Evolutionary conservation across 2,888 invertebrate genomes (phyloP).

Genomic region (Asteroscopus sphinx): DNA sequence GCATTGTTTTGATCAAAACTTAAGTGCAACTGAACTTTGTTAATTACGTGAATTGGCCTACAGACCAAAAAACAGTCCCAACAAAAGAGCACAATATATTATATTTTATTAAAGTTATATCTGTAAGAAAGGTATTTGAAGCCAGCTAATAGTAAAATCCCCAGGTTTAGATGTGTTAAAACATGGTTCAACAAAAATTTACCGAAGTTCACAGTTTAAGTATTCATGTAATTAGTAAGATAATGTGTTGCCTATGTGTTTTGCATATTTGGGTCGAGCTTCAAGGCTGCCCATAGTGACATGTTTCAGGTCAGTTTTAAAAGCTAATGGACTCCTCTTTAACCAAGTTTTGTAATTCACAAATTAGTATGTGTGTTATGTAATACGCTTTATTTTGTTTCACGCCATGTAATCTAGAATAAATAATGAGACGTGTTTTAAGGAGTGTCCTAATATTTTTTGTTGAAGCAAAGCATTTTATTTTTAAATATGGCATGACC

Average conservation of each 20-base stretch:
- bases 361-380: conserved; percentile 41
- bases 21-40: too few relatives aligned
- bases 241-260: conserved; percentile 64
- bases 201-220: conserved; percentile 55
- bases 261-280: conserved; percentile 75
- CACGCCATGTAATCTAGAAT: conserved; percentile 8
- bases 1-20: too few relatives aligned
- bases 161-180: too few relatives aligned
- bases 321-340: conserved; percentile 68
- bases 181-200: conserved; percentile 1
- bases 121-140: too few relatives aligned
- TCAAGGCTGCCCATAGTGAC: conserved; percentile 69
- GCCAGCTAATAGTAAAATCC: too few relatives aligned
- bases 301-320: conserved; percentile 70
- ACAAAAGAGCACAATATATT: too few relatives aligned
- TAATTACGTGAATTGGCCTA: too few relatives aligned
- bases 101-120: too few relatives aligned
- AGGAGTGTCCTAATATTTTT: conserved; percentile 21
- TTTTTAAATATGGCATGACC: not conserved
- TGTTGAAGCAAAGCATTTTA: not conserved
- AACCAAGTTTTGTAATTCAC: conserved; percentile 66
- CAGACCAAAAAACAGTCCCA: too few relatives aligned
- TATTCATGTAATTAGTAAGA: conserved; percentile 64
- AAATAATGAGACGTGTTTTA: conserved; percentile 6
- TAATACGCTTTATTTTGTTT: conserved; percentile 37